Conservation (phyloP, 2,888 invertebrate genomes). For the Tribolium freemani region DNA sequence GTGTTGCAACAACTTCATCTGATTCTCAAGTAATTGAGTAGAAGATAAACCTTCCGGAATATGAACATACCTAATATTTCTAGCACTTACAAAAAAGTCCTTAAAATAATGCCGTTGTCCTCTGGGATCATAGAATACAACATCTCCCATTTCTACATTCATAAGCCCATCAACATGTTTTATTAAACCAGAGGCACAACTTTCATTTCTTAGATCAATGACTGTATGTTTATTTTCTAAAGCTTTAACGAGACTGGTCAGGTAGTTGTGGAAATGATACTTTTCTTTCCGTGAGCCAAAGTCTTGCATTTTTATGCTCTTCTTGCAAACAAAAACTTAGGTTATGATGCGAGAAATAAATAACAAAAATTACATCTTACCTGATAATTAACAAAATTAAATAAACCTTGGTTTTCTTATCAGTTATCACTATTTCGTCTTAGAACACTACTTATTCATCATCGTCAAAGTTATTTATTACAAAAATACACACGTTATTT, state of each 20-base stretch:
- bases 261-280: constrained; percentile 71
- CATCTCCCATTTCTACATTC: constrained; percentile 77
- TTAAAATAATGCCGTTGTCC: constrained; percentile 74
- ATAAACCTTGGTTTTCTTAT: background rate
- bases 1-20: background rate
- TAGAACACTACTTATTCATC: too few species aligned
- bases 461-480: too few species aligned
- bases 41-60: constrained; percentile 70
- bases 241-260: constrained; percentile 75
- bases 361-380: background rate
- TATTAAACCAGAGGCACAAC: constrained; percentile 74
- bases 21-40: constrained; percentile 50
- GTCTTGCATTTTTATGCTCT: background rate
- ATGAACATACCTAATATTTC: constrained; percentile 79
- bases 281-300: constrained; percentile 52
- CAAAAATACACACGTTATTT: too few species aligned
- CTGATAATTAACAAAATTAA: background rate
- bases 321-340: background rate
- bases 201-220: constrained; percentile 78
- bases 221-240: constrained; percentile 74
- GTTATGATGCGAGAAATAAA: background rate
- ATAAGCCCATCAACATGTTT: constrained; percentile 77
- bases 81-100: constrained; percentile 74
- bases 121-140: constrained; percentile 74
- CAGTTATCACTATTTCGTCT: background rate